Evolutionary conservation across 2,888 invertebrate genomes (phyloP).

Genomic region (Bursaphelenchus okinawaensis): DNA sequence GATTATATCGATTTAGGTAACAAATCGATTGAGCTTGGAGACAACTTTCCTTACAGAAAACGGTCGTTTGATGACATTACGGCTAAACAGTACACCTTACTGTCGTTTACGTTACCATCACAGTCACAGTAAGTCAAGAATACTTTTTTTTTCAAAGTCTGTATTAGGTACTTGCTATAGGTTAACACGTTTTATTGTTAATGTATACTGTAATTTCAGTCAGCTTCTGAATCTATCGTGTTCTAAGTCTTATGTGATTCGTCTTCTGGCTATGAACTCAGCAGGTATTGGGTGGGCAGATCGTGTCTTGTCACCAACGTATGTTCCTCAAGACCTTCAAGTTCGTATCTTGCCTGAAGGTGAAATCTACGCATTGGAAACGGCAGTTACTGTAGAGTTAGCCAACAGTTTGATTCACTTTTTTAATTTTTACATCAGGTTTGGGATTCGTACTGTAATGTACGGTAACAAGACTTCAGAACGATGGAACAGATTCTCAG

Average conservation of each 20-base stretch:
- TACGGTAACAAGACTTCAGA: neutral
- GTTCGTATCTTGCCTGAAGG: neutral
- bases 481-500: neutral
- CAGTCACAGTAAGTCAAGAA: conserved; percentile 2
- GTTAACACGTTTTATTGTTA: too few relatives aligned
- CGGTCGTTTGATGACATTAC: conserved; percentile 2
- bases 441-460: neutral
- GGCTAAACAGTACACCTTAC: neutral
- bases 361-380: neutral
- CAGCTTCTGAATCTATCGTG: conserved; percentile 5
- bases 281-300: conserved; percentile 10
- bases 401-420: neutral
- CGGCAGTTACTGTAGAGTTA: neutral
- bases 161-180: too few relatives aligned
- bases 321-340: neutral
- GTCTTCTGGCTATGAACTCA: conserved; percentile 15
- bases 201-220: neutral
- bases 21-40: conserved; percentile 1
- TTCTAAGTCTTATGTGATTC: conserved; percentile 15
- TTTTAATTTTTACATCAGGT: neutral
- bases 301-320: neutral
- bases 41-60: conserved; percentile 1
- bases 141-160: too few relatives aligned
- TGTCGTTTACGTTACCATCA: conserved; percentile 36
- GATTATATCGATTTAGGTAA: too few relatives aligned